A percentile compares a stretch with the other conserved stretches of the same genome.
phyloP scores from a whole-genome alignment of 2,113 vertebrate genomes.

The Nothoprocta pentlandii region DNA sequence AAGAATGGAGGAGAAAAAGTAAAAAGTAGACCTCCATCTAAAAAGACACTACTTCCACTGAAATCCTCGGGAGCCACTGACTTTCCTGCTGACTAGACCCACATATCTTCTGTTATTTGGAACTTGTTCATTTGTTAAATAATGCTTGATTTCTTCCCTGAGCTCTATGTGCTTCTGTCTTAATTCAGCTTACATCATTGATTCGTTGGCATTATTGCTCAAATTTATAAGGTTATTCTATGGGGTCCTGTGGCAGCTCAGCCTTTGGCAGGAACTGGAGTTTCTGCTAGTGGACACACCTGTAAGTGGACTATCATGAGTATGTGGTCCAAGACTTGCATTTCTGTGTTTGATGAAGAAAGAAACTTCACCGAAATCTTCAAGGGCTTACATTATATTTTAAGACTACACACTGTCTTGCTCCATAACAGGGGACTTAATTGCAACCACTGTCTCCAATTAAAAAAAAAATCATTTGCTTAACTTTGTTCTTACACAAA shows the following conservation, averaged over 20 bases:
- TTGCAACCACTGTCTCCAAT: background rate
- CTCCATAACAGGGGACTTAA: background rate
- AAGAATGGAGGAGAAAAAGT: background rate
- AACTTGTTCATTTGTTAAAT: background rate
- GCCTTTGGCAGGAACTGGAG: background rate
- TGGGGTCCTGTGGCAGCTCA: too few relatives aligned
- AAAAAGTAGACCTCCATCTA: background rate
- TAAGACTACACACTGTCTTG: background rate
- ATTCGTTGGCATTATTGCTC: too few relatives aligned
- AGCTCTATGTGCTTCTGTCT: background rate
- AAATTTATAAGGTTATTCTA: too few relatives aligned
- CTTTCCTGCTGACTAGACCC: background rate
- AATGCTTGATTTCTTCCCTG: background rate
- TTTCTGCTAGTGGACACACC: accelerated
- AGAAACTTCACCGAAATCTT: background rate
- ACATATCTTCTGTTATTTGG: background rate
- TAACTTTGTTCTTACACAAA: background rate
- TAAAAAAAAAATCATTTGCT: background rate
- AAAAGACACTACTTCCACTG: background rate
- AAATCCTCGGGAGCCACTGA: background rate
- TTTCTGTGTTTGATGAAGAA: background rate
- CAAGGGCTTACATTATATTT: accelerated
- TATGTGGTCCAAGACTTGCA: background rate
- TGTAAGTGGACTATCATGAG: too few relatives aligned
- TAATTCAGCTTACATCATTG: background rate